These are phyloP conservation scores for Galaxias olidus DNA, from an alignment of 2,797 vertebrate species.

Conservation along the genomic window DNA sequence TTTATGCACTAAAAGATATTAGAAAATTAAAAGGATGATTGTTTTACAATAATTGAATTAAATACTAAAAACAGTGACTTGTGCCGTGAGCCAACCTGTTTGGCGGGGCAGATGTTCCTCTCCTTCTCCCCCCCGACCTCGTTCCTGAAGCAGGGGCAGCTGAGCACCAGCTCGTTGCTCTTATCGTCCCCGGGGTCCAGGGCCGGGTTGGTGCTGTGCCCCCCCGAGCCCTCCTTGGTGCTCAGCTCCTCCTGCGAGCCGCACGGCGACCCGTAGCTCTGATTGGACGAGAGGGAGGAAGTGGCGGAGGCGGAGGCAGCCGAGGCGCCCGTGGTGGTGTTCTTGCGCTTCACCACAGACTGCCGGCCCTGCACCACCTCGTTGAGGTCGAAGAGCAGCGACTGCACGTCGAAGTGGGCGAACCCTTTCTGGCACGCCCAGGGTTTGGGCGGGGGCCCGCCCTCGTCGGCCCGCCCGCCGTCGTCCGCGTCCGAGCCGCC, in stretches of 20 bases:
- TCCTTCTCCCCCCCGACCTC: slow-evolving; percentile 97
- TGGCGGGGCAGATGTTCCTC: slow-evolving; percentile 89
- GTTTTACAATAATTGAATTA: too few species aligned
- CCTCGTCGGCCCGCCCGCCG: slow-evolving; percentile 86
- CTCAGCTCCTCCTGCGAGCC: slow-evolving; percentile 97
- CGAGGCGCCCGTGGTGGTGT: slow-evolving; percentile 97
- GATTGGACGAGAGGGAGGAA: slow-evolving; percentile 89
- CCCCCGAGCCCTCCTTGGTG: slow-evolving; percentile 80
- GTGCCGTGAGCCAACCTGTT: slow-evolving; percentile 62
- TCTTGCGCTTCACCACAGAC: slow-evolving; percentile 91
- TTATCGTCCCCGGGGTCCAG: slow-evolving; percentile 97
- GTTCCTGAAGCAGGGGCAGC: slow-evolving; percentile 97
- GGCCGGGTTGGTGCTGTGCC: slow-evolving; percentile 64
- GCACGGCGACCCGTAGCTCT: slow-evolving; percentile 90
- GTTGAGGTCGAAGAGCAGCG: slow-evolving; percentile 95
- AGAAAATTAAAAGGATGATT: too few species aligned
- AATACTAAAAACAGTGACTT: not conserved
- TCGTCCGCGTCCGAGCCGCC: slow-evolving; percentile 91
- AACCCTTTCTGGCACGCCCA: slow-evolving; percentile 97
- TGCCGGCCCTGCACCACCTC: slow-evolving; percentile 90
- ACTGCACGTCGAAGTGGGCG: slow-evolving; percentile 94
- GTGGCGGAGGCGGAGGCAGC: slow-evolving; percentile 91
- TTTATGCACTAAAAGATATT: too few species aligned
- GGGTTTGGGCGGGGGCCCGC: slow-evolving; percentile 78
- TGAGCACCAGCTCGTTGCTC: slow-evolving; percentile 96